phyloP scores from a whole-genome alignment of 2,888 invertebrate genomes.

The Tetramorium bicarinatum region DNA sequence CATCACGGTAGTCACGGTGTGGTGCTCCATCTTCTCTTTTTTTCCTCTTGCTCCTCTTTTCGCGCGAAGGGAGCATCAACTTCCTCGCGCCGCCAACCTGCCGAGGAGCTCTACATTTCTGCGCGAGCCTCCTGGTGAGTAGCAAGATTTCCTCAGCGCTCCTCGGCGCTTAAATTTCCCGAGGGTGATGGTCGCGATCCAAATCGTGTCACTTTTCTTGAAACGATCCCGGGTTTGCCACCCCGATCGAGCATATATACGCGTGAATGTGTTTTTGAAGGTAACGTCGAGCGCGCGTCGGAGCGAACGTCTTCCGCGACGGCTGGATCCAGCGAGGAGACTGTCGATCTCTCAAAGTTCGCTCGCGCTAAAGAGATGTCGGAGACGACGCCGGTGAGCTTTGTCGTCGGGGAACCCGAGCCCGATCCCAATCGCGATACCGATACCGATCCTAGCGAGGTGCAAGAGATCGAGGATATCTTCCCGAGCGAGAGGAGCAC shows the following conservation, averaged over 20 bases:
- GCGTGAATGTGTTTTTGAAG: conserved; percentile 80
- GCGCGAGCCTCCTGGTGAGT: conserved; percentile 12
- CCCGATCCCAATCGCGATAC: conserved; percentile 71
- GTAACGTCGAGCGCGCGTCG: conserved; percentile 77
- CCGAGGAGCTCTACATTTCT: background rate
- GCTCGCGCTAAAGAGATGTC: conserved; percentile 74
- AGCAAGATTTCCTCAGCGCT: background rate
- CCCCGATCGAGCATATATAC: background rate
- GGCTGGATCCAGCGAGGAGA: conserved; percentile 54
- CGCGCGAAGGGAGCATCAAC: background rate
- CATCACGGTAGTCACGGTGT: background rate
- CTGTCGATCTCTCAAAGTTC: conserved; percentile 30
- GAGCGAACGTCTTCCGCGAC: conserved; percentile 30
- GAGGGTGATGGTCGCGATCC: background rate
- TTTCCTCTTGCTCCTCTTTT: background rate
- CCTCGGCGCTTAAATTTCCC: background rate
- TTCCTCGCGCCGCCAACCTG: background rate
- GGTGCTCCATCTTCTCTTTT: background rate
- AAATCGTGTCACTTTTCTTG: background rate
- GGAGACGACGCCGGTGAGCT: conserved; percentile 82
- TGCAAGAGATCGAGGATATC: conserved; percentile 83
- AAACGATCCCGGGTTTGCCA: background rate
- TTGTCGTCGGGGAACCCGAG: conserved; percentile 83
- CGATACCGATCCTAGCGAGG: conserved; percentile 71
- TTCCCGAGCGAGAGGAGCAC: conserved; percentile 80